phyloP scores from a whole-genome alignment of 2,888 invertebrate species.

The Aspidiotus rigidus region DNA sequence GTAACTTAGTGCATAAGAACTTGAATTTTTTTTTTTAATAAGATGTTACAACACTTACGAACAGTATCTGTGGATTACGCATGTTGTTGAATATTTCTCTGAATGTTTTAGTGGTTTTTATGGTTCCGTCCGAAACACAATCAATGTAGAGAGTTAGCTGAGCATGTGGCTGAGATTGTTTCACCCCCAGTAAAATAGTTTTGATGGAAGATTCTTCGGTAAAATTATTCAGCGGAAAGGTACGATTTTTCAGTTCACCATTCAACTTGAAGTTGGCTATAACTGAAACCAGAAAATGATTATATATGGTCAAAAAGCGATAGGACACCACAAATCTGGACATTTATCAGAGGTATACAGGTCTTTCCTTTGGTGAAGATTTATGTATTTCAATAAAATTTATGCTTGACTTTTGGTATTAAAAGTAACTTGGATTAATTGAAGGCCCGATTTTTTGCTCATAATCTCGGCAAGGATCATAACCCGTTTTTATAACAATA shows the following conservation, averaged over 20 bases:
- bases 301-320: no score
- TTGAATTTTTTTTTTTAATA: background rate
- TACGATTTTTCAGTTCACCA: slow-evolving; percentile 48
- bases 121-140: slow-evolving; percentile 56
- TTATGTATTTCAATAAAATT: no score
- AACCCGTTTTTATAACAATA: no score
- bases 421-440: no score
- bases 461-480: no score
- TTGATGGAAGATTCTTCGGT: slow-evolving; percentile 50
- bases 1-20: background rate
- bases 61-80: slow-evolving; percentile 48
- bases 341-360: no score
- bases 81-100: slow-evolving; percentile 52
- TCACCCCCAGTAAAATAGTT: slow-evolving; percentile 50
- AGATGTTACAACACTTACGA: slow-evolving; percentile 46
- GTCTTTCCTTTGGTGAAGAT: no score
- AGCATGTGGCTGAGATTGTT: slow-evolving; percentile 50
- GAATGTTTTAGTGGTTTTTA: slow-evolving; percentile 51
- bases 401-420: no score
- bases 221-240: slow-evolving; percentile 53
- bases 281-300: slow-evolving; percentile 4
- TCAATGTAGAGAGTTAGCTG: slow-evolving; percentile 57
- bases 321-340: no score
- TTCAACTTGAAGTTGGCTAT: slow-evolving; percentile 37
- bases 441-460: no score